These are phyloP conservation scores for Pantala flavescens DNA, from an alignment of 1,140 invertebrate genomes.

Conservation along the genomic window DNA sequence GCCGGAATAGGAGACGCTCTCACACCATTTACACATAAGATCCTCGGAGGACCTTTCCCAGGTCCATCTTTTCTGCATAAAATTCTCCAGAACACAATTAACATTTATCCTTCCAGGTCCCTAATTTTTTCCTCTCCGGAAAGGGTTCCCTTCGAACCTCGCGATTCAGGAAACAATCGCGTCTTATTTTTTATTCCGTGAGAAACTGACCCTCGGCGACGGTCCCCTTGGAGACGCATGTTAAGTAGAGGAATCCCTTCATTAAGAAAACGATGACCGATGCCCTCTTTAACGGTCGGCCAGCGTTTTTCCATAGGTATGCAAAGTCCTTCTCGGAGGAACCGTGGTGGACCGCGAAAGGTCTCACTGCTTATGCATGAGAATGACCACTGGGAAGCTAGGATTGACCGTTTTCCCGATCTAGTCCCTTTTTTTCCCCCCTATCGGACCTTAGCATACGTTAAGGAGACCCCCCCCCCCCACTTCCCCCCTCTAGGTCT, in stretches of 20 bases:
- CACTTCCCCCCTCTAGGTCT: background rate
- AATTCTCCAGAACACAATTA: background rate
- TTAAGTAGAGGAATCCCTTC: background rate
- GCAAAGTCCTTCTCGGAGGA: too few relatives aligned
- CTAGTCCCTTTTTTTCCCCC: background rate
- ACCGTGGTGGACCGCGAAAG: background rate
- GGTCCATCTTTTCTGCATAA: background rate
- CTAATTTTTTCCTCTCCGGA: background rate
- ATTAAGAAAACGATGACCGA: background rate
- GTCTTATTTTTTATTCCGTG: too few relatives aligned
- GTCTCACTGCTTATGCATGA: background rate
- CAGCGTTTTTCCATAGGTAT: background rate
- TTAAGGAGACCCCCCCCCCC: background rate
- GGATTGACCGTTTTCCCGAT: background rate
- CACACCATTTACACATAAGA: too few relatives aligned
- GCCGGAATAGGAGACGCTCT: too few relatives aligned
- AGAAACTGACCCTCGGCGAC: background rate
- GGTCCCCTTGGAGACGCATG: background rate
- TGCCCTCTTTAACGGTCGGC: background rate
- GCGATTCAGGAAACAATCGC: background rate
- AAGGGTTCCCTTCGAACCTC: background rate
- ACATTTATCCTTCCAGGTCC: background rate
- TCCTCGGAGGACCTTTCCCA: background rate
- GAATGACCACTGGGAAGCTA: background rate
- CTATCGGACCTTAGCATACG: background rate